Evolutionary conservation across 2,888 invertebrate genomes (phyloP).

Genomic region (Melanophora roralis): DNA sequence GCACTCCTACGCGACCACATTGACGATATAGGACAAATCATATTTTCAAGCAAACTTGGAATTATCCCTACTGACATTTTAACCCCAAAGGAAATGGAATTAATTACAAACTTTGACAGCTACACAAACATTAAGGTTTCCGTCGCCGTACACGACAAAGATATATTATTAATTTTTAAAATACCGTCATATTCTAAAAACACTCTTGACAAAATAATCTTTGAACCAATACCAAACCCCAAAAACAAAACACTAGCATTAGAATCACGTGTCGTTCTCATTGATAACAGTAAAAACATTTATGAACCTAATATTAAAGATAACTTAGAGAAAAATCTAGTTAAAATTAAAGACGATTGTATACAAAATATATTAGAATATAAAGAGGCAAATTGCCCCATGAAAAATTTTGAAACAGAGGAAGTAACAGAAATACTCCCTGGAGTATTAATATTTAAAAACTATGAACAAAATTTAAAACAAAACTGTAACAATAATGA

Average conservation of each 20-base stretch:
- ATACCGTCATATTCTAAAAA: slow-evolving; percentile 33
- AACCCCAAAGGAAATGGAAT: slow-evolving; percentile 41
- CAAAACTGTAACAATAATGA: slow-evolving; percentile 13
- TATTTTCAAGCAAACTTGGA: slow-evolving; percentile 58
- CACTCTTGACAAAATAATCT: slow-evolving; percentile 26
- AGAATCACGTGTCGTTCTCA: slow-evolving; percentile 19
- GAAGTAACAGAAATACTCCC: slow-evolving; percentile 40
- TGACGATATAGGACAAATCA: slow-evolving; percentile 50
- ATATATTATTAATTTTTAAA: slow-evolving; percentile 36
- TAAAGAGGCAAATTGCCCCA: slow-evolving; percentile 41
- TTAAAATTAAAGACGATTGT: slow-evolving; percentile 8
- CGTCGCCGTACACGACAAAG: slow-evolving; percentile 35
- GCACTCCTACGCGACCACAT: background rate
- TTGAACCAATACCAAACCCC: slow-evolving; percentile 37
- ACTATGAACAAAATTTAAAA: slow-evolving; percentile 26
- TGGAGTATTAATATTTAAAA: slow-evolving; percentile 48
- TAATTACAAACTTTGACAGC: slow-evolving; percentile 56
- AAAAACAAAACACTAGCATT: slow-evolving; percentile 33
- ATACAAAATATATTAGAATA: slow-evolving; percentile 28
- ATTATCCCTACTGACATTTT: slow-evolving; percentile 56
- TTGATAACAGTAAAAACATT: slow-evolving; percentile 34
- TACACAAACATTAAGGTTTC: slow-evolving; percentile 41
- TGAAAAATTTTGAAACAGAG: slow-evolving; percentile 18
- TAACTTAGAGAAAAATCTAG: slow-evolving; percentile 34
- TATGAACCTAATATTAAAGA: slow-evolving; percentile 27